Conservation (phyloP, 1,140 invertebrate species). For the Hycleus phaleratus region DNA sequence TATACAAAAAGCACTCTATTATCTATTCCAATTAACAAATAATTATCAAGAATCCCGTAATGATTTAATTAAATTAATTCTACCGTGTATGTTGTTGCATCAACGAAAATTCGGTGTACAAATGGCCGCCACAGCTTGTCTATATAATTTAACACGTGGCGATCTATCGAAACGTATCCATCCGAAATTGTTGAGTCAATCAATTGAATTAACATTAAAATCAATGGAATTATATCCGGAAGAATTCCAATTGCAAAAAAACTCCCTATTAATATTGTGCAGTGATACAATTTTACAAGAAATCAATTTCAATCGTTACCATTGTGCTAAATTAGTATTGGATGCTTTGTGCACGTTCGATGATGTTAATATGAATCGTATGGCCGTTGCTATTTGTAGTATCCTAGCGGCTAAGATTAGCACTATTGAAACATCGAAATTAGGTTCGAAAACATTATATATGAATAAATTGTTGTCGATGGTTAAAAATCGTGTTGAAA, state of each 20-base stretch:
- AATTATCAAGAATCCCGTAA: conserved; percentile 41
- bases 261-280: conserved; percentile 67
- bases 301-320: conserved; percentile 64
- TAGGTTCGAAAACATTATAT: conserved; percentile 62
- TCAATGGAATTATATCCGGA: conserved; percentile 69
- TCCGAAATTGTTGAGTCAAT: conserved; percentile 55
- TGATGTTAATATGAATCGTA: conserved; percentile 67
- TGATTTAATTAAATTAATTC: conserved; percentile 64
- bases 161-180: conserved; percentile 61
- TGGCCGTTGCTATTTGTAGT: conserved; percentile 78
- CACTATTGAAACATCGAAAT: conserved; percentile 62
- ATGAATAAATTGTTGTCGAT: conserved; percentile 68
- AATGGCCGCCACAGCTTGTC: conserved; percentile 73
- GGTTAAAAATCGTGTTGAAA: conserved; percentile 56
- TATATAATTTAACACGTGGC: conserved; percentile 71
- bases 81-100: conserved; percentile 61
- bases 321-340: conserved; percentile 68
- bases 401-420: conserved; percentile 63
- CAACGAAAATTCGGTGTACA: conserved; percentile 57
- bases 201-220: conserved; percentile 60
- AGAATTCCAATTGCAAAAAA: conserved; percentile 62
- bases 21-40: conserved; percentile 56
- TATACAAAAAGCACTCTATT: conserved; percentile 66
- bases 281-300: conserved; percentile 73
- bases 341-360: conserved; percentile 67